These are phyloP conservation scores for Tachystola acroxantha DNA, from an alignment of 2,888 invertebrate species.

Conservation along the genomic window DNA sequence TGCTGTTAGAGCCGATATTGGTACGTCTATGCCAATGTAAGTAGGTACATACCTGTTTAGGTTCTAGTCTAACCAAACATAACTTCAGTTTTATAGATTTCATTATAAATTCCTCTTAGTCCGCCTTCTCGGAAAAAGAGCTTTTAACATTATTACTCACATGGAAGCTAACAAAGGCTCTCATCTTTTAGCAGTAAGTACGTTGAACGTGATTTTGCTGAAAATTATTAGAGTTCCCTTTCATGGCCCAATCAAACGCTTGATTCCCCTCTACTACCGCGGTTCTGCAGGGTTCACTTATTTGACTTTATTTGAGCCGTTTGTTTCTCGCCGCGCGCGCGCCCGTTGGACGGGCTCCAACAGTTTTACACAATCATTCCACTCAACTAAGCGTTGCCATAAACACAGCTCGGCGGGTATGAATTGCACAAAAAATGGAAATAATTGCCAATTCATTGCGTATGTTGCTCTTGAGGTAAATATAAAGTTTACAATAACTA, in stretches of 20 bases:
- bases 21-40: no score
- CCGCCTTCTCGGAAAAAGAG: no score
- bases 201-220: neutral
- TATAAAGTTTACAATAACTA: slow-evolving; percentile 16
- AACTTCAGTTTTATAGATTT: no score
- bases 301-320: slow-evolving; percentile 73
- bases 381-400: slow-evolving; percentile 76
- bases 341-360: slow-evolving; percentile 69
- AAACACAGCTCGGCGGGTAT: slow-evolving; percentile 74
- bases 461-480: slow-evolving; percentile 43
- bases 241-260: slow-evolving; percentile 19
- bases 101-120: no score
- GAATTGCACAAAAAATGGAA: slow-evolving; percentile 71
- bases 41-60: no score
- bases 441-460: slow-evolving; percentile 69
- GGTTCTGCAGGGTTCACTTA: slow-evolving; percentile 55
- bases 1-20: no score
- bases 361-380: slow-evolving; percentile 78
- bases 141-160: no score
- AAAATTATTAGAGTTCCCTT: neutral
- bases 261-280: slow-evolving; percentile 19
- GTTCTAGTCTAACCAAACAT: no score
- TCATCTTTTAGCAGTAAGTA: no score
- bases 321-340: slow-evolving; percentile 57
- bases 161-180: no score